Base-by-base conservation (phyloP, 2,888 invertebrate species). In the Drosophila cognata region DNA sequence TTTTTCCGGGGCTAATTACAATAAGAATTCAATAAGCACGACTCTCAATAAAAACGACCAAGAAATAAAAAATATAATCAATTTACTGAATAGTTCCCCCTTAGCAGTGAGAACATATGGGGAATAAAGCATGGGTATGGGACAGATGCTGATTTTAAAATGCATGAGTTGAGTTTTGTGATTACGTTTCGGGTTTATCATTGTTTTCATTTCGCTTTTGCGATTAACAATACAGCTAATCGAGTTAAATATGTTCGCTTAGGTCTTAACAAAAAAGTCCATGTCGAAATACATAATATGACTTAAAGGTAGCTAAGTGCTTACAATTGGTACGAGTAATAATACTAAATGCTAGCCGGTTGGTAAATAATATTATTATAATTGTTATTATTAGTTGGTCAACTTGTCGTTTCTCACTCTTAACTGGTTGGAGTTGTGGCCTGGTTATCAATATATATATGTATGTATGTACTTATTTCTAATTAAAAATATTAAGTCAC, bases 401-500 rank as follows among this genome's bases (percentile, higher is more conserved):
- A 65, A 81, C 43, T 58, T 63, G 41, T 70, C 52, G 70, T 35
- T 60, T 38, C 58, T 74, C 66, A 82, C 80, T 82, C 82, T 41
- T 69, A 55, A 74, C 74, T 71, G 71, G 76, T 56, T 59, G 43
- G 36, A 25, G 38, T 57, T 63, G 48, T 35, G 50, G 43, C 36
- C 38, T 56, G 70, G 60, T 66, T 69, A 69, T 67, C 53, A 60
- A 21, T 25, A 21, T 8, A 1, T 11, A 5, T 25, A 5, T 43
- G 16, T 18, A 29, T 18, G 1, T 18, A 18, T 29, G 5, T 52
- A 64, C 71, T 82, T 83, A 90, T 2, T 51, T 28, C 60, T 86
- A 82, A 58, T 84, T 78, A 73, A 74, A 81, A 71, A 66, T 79
- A 87, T 81, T 87, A 89, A 87, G 91, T 86, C 87, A 83, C 77